Base-by-base conservation (phyloP, 2,888 invertebrate species). In the Catocala fraxini region DNA sequence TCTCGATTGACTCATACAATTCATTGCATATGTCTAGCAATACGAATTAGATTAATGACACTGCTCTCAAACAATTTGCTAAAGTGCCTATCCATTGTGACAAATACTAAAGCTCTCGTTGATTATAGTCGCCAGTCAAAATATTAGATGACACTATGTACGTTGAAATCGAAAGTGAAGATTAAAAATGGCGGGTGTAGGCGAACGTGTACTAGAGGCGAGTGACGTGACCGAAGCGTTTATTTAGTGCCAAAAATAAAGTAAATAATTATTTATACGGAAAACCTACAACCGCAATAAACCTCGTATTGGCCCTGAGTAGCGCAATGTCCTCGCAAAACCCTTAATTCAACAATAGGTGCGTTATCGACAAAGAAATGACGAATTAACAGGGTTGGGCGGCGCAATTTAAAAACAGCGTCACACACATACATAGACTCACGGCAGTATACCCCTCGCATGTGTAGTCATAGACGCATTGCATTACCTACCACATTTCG, bases 1-100 rank as follows among this genome's bases (percentile, higher is more conserved):
- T 94, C 94, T 89, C 93, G 87, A 90, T 94, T 93, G 93, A 92
- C 93, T 94, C 93, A 93, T 84, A 89, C 90, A 89, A 91, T 91
- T 88, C 91, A 91, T 91, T 89, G 89, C 87, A 82, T 86, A 85
- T 84, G 89, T 90, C 91, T 91, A 86, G 83, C 84, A 80, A 85
- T 86, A 83, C 83, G 88, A 91, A 90, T 91, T 89, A 88, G 89
- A 92, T 91, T 91, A 92, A 93, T 92, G 84, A 79, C 75, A 78
- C 79, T 73, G 79, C 79, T 87, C 83, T 79, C 81, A 83, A 89
- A 84, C 81, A 83, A 85, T 85, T 83, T 83, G 73, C 70, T 71
- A 81, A 82, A 84, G 83, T 81, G 81, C 78, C 75, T 81, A 79
- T 77, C 78, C 65, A 73, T 81, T 80, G 80, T 79, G 73, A 84